phyloP scores from a whole-genome alignment of 2,797 vertebrate species.

The Cirrhinus molitorella region DNA sequence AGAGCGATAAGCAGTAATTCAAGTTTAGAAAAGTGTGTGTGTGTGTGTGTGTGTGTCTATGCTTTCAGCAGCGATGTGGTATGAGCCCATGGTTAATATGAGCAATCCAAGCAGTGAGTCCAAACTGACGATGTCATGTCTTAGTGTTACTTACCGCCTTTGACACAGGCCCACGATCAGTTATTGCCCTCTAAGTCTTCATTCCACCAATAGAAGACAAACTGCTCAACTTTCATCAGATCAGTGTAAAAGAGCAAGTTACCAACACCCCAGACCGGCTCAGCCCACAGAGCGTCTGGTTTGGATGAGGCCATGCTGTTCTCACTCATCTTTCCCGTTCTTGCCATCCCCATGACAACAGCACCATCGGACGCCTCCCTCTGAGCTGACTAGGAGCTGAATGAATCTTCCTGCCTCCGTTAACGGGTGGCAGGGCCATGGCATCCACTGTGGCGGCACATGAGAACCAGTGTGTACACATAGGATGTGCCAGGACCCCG shows the following conservation, averaged over 20 bases:
- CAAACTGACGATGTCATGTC: constrained; percentile 23
- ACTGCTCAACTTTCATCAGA: constrained; percentile 28
- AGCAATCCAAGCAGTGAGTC: constrained; percentile 43
- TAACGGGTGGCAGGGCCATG: constrained; percentile 52
- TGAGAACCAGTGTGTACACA: constrained; percentile 56
- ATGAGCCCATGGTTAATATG: constrained; percentile 31
- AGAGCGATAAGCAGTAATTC: not conserved
- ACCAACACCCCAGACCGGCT: constrained; percentile 21
- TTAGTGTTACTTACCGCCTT: constrained; percentile 11
- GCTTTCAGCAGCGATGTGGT: not conserved
- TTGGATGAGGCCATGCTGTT: constrained; percentile 67
- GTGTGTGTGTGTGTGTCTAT: not conserved
- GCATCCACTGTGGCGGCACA: constrained; percentile 38
- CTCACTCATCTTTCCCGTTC: constrained; percentile 71
- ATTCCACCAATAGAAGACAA: not conserved
- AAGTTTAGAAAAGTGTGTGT: constrained; percentile 5
- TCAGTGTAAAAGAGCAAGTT: constrained; percentile 18
- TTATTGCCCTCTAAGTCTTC: constrained; percentile 10
- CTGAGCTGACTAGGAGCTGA: constrained; percentile 71
- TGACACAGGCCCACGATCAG: constrained; percentile 25
- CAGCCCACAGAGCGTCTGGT: constrained; percentile 73
- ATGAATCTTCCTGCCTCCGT: constrained; percentile 65
- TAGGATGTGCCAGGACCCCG: constrained; percentile 26
- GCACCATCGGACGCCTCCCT: constrained; percentile 63
- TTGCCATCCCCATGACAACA: constrained; percentile 79